These are phyloP conservation scores for Loris lydekkerianus DNA, from an alignment of 2,797 vertebrate genomes.

Conservation along the genomic window DNA sequence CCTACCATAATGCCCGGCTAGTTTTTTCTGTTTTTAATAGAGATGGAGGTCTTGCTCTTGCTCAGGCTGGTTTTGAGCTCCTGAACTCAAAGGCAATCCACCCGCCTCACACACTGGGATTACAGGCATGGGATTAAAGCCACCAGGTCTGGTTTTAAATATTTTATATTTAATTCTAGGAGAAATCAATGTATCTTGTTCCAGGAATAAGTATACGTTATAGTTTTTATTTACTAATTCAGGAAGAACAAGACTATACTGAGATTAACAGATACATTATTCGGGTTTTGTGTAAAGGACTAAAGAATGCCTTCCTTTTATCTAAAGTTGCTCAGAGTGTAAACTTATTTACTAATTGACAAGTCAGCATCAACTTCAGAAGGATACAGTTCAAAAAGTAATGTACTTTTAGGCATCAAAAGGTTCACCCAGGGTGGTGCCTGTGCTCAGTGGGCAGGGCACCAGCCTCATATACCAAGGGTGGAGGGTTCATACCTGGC, in stretches of 20 bases:
- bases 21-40: no score
- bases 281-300: conserved; percentile 48
- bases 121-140: no score
- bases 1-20: no score
- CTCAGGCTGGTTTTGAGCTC: no score
- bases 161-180: conserved; percentile 55
- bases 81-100: no score
- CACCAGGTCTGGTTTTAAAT: background rate
- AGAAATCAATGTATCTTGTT: conserved; percentile 35
- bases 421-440: no score
- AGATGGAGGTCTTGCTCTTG: no score
- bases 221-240: conserved; percentile 50
- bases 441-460: no score
- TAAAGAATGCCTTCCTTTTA: conserved; percentile 46
- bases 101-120: no score
- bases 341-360: conserved; percentile 9
- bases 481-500: no score
- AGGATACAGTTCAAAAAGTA: conserved; percentile 28
- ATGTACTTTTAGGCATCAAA: background rate
- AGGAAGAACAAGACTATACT: conserved; percentile 13
- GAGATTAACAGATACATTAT: background rate
- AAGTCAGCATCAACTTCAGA: conserved; percentile 33
- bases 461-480: no score
- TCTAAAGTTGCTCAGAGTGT: conserved; percentile 19
- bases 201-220: conserved; percentile 30